These are phyloP conservation scores for Hirtodrosophila cameraria DNA, from an alignment of 2,888 invertebrate species.

Conservation along the genomic window DNA sequence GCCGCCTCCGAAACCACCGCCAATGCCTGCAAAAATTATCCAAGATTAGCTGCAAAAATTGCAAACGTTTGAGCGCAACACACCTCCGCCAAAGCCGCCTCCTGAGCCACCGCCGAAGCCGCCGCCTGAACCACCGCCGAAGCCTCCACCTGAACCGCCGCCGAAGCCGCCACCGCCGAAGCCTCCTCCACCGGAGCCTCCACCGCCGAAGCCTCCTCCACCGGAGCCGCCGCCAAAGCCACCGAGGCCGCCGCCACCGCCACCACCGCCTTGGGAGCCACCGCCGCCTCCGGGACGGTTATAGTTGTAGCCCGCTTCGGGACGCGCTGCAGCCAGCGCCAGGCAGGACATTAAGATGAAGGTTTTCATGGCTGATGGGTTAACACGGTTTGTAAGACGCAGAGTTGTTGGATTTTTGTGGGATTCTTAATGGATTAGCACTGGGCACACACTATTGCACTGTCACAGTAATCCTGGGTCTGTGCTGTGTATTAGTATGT, in stretches of 20 bases:
- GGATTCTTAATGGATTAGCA: slow-evolving; percentile 31
- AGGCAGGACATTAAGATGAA: slow-evolving; percentile 84
- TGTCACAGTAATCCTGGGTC: slow-evolving; percentile 80
- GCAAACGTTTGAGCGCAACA: slow-evolving; percentile 15
- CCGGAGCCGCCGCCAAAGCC: slow-evolving; percentile 55
- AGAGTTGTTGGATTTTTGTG: slow-evolving; percentile 28
- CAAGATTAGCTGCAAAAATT: slow-evolving; percentile 29
- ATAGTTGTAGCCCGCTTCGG: slow-evolving; percentile 84
- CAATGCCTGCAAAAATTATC: slow-evolving; percentile 50
- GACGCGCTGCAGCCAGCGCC: slow-evolving; percentile 83
- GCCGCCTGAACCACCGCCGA: slow-evolving; percentile 48
- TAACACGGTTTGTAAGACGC: slow-evolving; percentile 42
- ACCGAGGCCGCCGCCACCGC: slow-evolving; percentile 56
- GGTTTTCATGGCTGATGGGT: slow-evolving; percentile 81
- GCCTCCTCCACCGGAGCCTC: slow-evolving; percentile 51
- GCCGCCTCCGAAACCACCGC: slow-evolving; percentile 73
- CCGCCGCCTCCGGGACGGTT: slow-evolving; percentile 84
- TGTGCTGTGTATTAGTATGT: slow-evolving; percentile 62
- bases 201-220: slow-evolving; percentile 61
- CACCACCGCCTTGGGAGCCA: slow-evolving; percentile 75
- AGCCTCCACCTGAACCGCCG: slow-evolving; percentile 58
- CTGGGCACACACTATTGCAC: slow-evolving; percentile 72
- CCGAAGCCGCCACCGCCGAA: slow-evolving; percentile 48
- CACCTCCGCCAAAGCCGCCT: slow-evolving; percentile 70
- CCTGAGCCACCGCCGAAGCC: slow-evolving; percentile 58